A percentile compares a stretch with the other conserved stretches of the same genome.
These are phyloP conservation scores for Procambarus clarkii DNA, from an alignment of 1,140 invertebrate genomes.

Conservation along the genomic window DNA sequence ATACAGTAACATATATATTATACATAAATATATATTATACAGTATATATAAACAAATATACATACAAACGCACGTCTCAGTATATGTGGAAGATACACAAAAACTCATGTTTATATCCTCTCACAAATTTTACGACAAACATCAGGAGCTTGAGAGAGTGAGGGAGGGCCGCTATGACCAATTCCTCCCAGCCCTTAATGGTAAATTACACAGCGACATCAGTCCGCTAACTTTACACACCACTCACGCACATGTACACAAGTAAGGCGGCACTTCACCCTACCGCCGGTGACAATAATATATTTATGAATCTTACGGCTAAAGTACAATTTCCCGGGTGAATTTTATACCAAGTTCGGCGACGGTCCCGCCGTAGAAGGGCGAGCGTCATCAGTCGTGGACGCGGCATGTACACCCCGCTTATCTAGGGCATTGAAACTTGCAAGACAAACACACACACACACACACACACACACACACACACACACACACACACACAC, in stretches of 20 bases:
- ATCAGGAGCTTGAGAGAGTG: not conserved
- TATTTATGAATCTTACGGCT: constrained; percentile 41
- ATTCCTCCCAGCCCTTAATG: too few species aligned
- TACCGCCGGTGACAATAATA: constrained; percentile 29
- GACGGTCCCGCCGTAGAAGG: not conserved
- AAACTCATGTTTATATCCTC: constrained; percentile 44
- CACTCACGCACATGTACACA: not conserved
- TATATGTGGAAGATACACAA: constrained; percentile 30
- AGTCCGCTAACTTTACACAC: too few species aligned
- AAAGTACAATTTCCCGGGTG: constrained; percentile 36
- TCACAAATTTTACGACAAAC: constrained; percentile 33
- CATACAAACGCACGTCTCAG: too few species aligned
- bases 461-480: too few species aligned
- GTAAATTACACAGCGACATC: too few species aligned
- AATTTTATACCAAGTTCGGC: constrained; percentile 11
- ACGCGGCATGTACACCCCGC: not conserved
- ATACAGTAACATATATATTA: not conserved
- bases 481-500: too few species aligned
- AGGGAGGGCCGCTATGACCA: not conserved
- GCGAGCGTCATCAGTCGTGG: not conserved
- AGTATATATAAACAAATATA: too few species aligned
- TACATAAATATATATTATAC: too few species aligned
- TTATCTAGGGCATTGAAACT: too few species aligned
- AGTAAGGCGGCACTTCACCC: not conserved
- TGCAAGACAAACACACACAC: too few species aligned